Evolutionary conservation across 2,797 vertebrate species (phyloP), one percentile per base, ranked within the genome.

Genomic region (Gymnothorax javanicus): DNA sequence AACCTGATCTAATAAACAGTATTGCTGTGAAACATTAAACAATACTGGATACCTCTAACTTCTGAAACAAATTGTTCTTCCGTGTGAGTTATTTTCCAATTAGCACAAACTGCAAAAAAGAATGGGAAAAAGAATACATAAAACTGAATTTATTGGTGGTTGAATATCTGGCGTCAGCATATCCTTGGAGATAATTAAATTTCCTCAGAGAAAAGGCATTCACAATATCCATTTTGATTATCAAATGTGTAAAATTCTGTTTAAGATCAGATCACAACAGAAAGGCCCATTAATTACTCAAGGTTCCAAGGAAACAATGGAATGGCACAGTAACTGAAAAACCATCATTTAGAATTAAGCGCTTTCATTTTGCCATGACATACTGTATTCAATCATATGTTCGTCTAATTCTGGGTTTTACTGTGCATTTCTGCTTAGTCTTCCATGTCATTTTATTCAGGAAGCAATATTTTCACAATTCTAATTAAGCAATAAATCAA

Each of bases 211-310:
- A 84, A 85, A 86, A 86, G 87, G 86, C 90, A 88, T 91, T 89
- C 91, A 93, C 93, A 89, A 93, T 92, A 93, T 94, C 91, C 93
- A 93, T 94, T 94, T 85, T 75, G 92, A 92, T 95, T 94, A 95
- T 94, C 92, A 94, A 92, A 95, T 90, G 88, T 94, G 93, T 95
- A 93, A 93, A 94, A 94, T 94, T 92, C 92, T 83, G 90, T 93
- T 89, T 89, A 88, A 93, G 93, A 95, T 95, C 95, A 94, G 94
- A 95, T 95, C 90, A 84, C 90, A 91, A 91, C 91, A 90, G 95
- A 95, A 95, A 95, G 93, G 91, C 94, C 92, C 93, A 94, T 95
- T 95, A 95, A 96, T 96, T 95, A 95, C 90, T 20, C 88, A 91
- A 91, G 92, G 93, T 93, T 95, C 93, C 92, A 91, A 92, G 89